Conservation (phyloP, 2,888 invertebrate genomes). For the Eledona agricola region DNA sequence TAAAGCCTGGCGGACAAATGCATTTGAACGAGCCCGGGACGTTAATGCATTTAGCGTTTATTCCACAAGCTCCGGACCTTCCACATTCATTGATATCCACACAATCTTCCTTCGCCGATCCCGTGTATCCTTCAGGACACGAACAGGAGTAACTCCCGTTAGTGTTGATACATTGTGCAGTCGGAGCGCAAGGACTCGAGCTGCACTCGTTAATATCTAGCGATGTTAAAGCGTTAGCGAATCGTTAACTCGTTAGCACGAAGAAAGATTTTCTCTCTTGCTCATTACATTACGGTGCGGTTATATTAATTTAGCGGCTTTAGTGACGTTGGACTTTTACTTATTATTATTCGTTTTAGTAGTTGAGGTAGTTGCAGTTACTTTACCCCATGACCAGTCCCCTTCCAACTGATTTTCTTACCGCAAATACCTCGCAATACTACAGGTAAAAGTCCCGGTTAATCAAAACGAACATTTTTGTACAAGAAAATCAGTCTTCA, state of each 20-base stretch:
- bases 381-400: neutral
- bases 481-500: constrained; percentile 62
- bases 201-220: constrained; percentile 80
- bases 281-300: too few species aligned
- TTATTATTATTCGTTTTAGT: constrained; percentile 28
- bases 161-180: constrained; percentile 78
- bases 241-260: constrained; percentile 33
- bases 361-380: constrained; percentile 29
- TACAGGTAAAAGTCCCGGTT: constrained; percentile 29
- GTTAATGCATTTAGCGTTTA: constrained; percentile 83
- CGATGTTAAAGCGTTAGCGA: constrained; percentile 41
- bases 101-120: constrained; percentile 69
- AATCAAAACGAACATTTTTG: constrained; percentile 46
- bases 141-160: constrained; percentile 79
- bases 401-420: constrained; percentile 42
- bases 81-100: constrained; percentile 80
- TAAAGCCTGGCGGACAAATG: constrained; percentile 78
- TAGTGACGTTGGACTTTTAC: constrained; percentile 23
- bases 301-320: too few species aligned
- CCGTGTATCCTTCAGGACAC: constrained; percentile 76
- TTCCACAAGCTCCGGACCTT: constrained; percentile 72
- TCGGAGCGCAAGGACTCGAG: constrained; percentile 73
- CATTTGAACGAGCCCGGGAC: constrained; percentile 82
- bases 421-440: constrained; percentile 35
- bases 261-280: constrained; percentile 40